Evolutionary conservation across 2,113 vertebrate species (phyloP).

Genomic region (Carollia perspicillata): DNA sequence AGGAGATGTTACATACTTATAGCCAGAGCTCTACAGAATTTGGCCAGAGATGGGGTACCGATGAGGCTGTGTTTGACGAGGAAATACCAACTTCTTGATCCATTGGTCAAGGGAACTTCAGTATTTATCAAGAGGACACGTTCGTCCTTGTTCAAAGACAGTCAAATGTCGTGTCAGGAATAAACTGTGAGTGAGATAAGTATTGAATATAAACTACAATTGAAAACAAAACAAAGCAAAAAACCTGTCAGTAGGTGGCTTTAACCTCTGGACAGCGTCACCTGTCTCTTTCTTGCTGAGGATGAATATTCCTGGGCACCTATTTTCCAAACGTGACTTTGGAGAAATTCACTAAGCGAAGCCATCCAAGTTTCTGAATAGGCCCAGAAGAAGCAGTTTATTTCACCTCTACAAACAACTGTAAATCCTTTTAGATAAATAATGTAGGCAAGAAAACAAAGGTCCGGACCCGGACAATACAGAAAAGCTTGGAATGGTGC

Average conservation of each 20-base stretch:
- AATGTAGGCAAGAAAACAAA: slow-evolving; percentile 1
- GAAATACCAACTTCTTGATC: background rate
- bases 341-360: background rate
- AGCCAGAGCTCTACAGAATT: background rate
- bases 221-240: background rate
- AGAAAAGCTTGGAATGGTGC: background rate
- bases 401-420: background rate
- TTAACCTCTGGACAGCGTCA: background rate
- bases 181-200: background rate
- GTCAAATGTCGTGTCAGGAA: background rate
- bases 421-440: background rate
- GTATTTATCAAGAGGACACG: background rate
- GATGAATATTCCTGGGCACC: background rate
- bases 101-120: background rate
- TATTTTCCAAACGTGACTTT: background rate
- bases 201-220: background rate
- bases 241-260: background rate
- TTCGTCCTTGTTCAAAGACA: background rate
- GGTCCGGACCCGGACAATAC: background rate
- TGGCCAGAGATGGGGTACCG: background rate
- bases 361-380: background rate
- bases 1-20: background rate
- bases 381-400: background rate
- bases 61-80: background rate
- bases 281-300: background rate